These are phyloP conservation scores for Tapirus terrestris DNA, from an alignment of 2,113 vertebrate genomes.

Conservation along the genomic window DNA sequence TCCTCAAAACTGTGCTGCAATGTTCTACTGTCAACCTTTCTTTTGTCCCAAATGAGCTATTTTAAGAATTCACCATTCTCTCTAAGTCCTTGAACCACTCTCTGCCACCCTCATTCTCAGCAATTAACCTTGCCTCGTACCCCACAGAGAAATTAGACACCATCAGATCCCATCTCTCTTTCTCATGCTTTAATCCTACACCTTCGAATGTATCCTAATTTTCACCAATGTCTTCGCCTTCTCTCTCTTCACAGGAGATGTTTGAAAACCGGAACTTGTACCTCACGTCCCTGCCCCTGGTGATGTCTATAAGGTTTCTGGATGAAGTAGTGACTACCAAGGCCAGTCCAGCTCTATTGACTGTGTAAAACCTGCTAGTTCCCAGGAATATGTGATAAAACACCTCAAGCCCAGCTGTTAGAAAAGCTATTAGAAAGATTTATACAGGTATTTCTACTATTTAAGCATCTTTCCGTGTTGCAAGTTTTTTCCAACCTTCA, in stretches of 20 bases:
- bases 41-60: not conserved
- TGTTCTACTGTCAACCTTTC: not conserved
- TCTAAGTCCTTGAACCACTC: not conserved
- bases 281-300: not conserved
- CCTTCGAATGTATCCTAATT: constrained; percentile 33
- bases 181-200: not conserved
- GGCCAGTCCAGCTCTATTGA: not conserved
- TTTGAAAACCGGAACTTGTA: not conserved
- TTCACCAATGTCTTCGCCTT: constrained; percentile 4
- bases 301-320: not conserved
- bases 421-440: constrained; percentile 48
- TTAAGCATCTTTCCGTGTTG: not conserved
- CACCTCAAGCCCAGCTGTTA: not conserved
- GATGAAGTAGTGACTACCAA: not conserved
- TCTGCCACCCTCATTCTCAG: not conserved
- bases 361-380: not conserved
- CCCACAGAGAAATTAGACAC: not conserved
- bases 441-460: not conserved
- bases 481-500: not conserved
- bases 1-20: not conserved
- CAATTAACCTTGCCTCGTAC: constrained; percentile 18
- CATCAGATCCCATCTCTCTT: not conserved
- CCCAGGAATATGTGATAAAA: not conserved
- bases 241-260: not conserved
- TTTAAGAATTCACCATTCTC: not conserved